phyloP scores from a whole-genome alignment of 2,797 vertebrate species.

The Geotrypetes seraphini region DNA sequence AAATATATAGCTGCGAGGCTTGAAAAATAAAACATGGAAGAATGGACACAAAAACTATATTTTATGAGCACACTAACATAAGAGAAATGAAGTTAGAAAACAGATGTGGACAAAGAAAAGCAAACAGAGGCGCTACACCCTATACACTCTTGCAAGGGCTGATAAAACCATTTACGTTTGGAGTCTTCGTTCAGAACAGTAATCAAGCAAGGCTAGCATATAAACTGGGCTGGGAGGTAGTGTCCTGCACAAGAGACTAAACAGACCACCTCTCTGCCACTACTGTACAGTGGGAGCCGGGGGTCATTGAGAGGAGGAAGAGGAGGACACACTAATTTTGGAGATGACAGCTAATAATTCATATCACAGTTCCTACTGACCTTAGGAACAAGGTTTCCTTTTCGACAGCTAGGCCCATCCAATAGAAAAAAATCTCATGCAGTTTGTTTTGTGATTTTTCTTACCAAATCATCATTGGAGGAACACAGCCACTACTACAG shows the following conservation, averaged over 20 bases:
- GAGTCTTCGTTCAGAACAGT: constrained; percentile 53
- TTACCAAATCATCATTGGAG: no score
- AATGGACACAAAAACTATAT: constrained; percentile 35
- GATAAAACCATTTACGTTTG: constrained; percentile 63
- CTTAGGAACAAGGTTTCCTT: no score
- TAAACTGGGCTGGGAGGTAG: constrained; percentile 38
- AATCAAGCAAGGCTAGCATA: constrained; percentile 53
- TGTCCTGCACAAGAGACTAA: constrained; percentile 53
- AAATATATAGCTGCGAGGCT: no score
- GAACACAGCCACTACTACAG: no score
- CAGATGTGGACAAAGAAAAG: constrained; percentile 54
- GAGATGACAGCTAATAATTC: constrained; percentile 31
- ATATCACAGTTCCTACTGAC: no score
- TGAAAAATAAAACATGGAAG: constrained; percentile 9
- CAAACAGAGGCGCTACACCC: constrained; percentile 31
- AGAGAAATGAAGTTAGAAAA: constrained; percentile 60
- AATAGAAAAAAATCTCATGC: no score
- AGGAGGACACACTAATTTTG: constrained; percentile 20
- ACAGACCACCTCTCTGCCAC: constrained; percentile 45
- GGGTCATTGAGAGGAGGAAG: no score
- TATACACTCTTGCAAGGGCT: constrained; percentile 47
- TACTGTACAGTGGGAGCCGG: constrained; percentile 9
- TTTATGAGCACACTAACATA: no score
- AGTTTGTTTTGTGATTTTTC: no score
- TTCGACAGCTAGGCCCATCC: no score